Base-by-base conservation (phyloP, 2,113 vertebrate species). In the Arizona elegans region DNA sequence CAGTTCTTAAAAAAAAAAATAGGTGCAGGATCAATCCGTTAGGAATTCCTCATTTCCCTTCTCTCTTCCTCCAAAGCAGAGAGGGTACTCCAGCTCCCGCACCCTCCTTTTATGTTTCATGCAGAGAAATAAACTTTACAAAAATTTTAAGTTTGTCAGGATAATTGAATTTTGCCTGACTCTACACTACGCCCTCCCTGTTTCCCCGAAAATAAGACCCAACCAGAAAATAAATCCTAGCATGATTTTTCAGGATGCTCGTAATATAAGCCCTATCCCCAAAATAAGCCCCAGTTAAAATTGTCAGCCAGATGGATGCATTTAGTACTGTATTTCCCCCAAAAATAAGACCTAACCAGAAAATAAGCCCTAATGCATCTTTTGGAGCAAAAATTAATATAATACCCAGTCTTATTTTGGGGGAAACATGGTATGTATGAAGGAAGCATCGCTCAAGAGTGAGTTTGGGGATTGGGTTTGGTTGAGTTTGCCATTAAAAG, bases 101-200 rank as follows among this genome's bases (percentile, higher is more conserved):
- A 91, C 92, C 17, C 17, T 86, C 91, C 92, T 93, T 96, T 96
- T 92, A 95, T 92, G 95, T 81, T 90, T 94, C 93, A n/a, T 91
- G 53, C 90, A 93, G 95, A 96, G 95, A 97, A 95, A 95, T 81
- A 95, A 97, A 97, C 94, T 94, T 93, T 23, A 91, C 59, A 38
- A 94, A 95, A 95, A 96, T 93, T 93, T 65, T 95, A 96, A 96
- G 86, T 94, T 96, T 96, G 93, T 97, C 94, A 95, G 96, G 96
- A 96, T 96, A 97, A 96, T 92, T 95, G 90, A 62, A 43, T 94
- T 94, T 92, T 92, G 92, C 92, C 95, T 93, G 95, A 93, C 91
- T 94, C 62, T 17, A 43, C 81, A 89, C 86, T 95, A 95, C 87
- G 95, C 96, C 93, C 47, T 8, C 47, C 47, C 47, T 50, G 47